phyloP scores from a whole-genome alignment of 1,140 invertebrate genomes.

The Pseudachorutes palmiensis region DNA sequence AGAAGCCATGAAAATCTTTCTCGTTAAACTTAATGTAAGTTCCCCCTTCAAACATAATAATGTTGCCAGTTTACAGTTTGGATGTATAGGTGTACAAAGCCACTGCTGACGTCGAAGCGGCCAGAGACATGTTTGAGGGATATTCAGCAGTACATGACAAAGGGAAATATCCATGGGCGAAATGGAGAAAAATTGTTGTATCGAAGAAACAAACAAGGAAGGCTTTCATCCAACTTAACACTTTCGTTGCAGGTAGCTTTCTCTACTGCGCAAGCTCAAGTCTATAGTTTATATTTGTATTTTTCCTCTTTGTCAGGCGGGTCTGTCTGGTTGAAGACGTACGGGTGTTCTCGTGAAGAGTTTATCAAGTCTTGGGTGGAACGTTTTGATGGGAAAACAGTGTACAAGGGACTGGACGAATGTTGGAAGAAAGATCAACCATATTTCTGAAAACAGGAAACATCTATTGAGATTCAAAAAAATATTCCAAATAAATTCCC shows the following conservation, averaged over 20 bases:
- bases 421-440: too few relatives aligned
- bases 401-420: too few relatives aligned
- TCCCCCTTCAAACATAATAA: not conserved
- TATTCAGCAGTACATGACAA: conserved; percentile 67
- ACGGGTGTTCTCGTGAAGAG: too few relatives aligned
- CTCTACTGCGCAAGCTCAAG: too few relatives aligned
- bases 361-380: too few relatives aligned
- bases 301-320: too few relatives aligned
- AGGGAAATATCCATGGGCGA: conserved; percentile 57
- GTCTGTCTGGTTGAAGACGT: too few relatives aligned
- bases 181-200: conserved; percentile 77
- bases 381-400: too few relatives aligned
- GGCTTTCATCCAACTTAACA: conserved; percentile 84
- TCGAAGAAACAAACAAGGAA: conserved; percentile 81
- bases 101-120: conserved; percentile 66
- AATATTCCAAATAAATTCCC: too few relatives aligned
- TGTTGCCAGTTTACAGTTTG: not conserved
- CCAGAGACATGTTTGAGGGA: conserved; percentile 64
- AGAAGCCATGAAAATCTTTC: conserved; percentile 64
- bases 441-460: too few relatives aligned
- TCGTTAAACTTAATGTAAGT: conserved; percentile 53
- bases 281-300: too few relatives aligned
- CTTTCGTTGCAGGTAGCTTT: conserved; percentile 49
- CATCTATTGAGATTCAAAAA: too few relatives aligned
- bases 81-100: conserved; percentile 64